phyloP scores from a whole-genome alignment of 2,888 invertebrate species.

The Pharmacophagus antenor region DNA sequence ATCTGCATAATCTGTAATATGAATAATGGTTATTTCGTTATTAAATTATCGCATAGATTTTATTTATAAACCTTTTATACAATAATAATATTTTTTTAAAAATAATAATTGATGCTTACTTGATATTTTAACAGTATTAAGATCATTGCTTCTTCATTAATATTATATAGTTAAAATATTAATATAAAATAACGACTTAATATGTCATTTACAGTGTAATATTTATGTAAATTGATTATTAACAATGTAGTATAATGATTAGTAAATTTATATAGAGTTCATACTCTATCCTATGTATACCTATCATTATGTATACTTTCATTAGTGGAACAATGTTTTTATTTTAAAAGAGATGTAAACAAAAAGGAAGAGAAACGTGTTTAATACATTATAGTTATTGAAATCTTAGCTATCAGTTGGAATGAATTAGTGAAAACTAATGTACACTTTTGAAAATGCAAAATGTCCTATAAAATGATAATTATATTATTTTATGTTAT shows the following conservation, averaged over 20 bases:
- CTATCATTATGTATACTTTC: too few species aligned
- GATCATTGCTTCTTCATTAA: background rate
- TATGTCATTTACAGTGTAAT: background rate
- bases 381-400: too few species aligned
- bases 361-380: too few species aligned
- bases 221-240: background rate
- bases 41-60: background rate
- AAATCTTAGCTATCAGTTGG: too few species aligned
- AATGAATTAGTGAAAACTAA: too few species aligned
- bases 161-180: background rate
- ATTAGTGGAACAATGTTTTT: too few species aligned
- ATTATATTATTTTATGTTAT: too few species aligned
- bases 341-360: too few species aligned
- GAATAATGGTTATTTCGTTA: background rate
- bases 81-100: background rate
- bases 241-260: background rate
- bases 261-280: too few species aligned
- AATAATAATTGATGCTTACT: background rate
- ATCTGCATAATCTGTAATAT: background rate
- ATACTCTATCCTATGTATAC: too few species aligned
- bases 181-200: background rate
- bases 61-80: background rate
- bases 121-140: background rate
- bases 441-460: too few species aligned
- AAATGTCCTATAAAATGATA: too few species aligned